A percentile compares a stretch with the other conserved stretches of the same genome.
These are phyloP conservation scores for Meleagris gallopavo DNA, from an alignment of 2,113 vertebrate genomes.

Conservation along the genomic window DNA sequence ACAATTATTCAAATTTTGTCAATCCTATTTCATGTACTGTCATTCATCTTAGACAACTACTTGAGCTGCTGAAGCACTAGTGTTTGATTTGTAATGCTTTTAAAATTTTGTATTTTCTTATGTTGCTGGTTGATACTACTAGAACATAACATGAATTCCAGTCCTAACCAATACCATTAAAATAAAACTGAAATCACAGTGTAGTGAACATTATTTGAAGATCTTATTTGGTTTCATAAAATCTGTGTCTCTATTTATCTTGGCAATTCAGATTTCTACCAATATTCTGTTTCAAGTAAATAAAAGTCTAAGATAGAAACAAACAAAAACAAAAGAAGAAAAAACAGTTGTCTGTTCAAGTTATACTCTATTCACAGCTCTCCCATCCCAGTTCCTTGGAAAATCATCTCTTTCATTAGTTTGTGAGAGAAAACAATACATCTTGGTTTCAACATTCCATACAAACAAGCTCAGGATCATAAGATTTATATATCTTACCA, in stretches of 20 bases:
- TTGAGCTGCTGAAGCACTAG: neutral
- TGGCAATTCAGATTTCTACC: neutral
- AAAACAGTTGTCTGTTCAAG: neutral
- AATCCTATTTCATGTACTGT: conserved; percentile 25
- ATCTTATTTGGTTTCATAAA: neutral
- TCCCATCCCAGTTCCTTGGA: neutral
- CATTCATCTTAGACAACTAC: conserved; percentile 8
- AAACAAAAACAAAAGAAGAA: neutral
- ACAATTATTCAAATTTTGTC: conserved; percentile 24
- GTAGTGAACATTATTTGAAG: neutral
- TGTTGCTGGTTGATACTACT: neutral
- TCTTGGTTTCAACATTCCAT: neutral
- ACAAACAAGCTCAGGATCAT: neutral
- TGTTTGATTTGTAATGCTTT: neutral
- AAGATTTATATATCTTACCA: neutral
- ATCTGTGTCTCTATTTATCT: neutral
- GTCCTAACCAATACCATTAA: neutral
- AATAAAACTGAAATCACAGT: neutral
- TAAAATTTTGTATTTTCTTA: neutral
- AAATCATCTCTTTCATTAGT: neutral
- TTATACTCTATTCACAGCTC: neutral
- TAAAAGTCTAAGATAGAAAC: neutral
- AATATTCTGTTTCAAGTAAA: neutral
- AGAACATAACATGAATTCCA: neutral
- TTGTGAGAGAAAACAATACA: neutral